Evolutionary conservation across 1,140 invertebrate species (phyloP).

Genomic region (Ostrea denselamellosa): DNA sequence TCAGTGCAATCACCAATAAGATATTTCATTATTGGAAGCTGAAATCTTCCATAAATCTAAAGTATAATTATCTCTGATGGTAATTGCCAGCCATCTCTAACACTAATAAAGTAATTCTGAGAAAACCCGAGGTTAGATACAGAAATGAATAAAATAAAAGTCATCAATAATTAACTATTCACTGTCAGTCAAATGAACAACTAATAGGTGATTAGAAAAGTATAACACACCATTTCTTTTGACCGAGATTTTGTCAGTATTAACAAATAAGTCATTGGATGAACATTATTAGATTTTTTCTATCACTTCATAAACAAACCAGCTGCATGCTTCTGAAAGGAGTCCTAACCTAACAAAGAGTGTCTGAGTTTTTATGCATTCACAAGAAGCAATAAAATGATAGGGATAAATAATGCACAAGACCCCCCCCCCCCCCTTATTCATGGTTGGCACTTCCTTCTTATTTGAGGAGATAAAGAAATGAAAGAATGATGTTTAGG

Average conservation of each 20-base stretch:
- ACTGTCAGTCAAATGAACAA: neutral
- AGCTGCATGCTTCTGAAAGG: conserved; percentile 10
- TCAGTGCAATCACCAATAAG: too few species aligned
- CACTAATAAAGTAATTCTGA: neutral
- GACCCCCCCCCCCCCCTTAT: neutral
- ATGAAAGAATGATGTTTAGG: neutral
- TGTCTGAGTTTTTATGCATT: neutral
- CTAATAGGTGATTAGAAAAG: neutral
- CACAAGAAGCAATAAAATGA: conserved; percentile 7
- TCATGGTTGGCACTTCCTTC: neutral
- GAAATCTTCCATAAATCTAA: neutral
- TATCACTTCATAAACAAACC: neutral
- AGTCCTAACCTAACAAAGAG: neutral
- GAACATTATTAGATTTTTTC: neutral
- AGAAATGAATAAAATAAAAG: neutral
- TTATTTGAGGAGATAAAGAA: neutral
- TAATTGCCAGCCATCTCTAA: neutral
- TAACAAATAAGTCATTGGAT: neutral
- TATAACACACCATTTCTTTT: neutral
- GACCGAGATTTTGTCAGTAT: neutral
- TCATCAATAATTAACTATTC: conserved; percentile 2
- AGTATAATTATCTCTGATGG: neutral
- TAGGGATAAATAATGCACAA: conserved; percentile 24
- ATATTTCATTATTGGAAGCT: too few species aligned
- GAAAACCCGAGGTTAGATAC: neutral